Evolutionary conservation across 2,113 vertebrate species (phyloP).

Genomic region (sheep (Ovis aries)): DNA sequence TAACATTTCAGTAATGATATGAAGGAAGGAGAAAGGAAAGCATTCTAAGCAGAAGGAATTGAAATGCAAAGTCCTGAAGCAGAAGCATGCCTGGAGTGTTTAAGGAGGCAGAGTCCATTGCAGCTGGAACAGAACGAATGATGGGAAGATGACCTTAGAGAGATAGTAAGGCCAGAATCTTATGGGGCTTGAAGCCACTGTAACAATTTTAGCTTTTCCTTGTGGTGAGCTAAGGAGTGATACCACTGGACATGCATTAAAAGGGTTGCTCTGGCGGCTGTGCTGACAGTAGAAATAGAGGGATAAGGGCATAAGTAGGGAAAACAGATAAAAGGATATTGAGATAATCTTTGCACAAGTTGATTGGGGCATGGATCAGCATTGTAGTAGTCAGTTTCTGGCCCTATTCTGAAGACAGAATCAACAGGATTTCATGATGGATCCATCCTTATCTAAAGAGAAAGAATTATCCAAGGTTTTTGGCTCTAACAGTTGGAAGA

Average conservation of each 20-base stretch:
- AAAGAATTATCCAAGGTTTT: neutral
- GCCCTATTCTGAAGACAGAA: neutral
- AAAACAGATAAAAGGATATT: neutral
- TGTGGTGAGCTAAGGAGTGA: neutral
- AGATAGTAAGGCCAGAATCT: neutral
- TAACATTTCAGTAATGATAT: neutral
- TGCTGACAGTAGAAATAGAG: neutral
- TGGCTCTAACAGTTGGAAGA: neutral
- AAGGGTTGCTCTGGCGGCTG: neutral
- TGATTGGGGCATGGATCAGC: neutral
- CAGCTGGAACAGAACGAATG: neutral
- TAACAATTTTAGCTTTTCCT: neutral
- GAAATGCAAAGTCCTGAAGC: neutral
- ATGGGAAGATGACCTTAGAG: neutral
- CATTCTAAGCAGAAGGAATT: neutral
- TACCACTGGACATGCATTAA: neutral
- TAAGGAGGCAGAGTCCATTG: neutral
- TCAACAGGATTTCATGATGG: neutral
- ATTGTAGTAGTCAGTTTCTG: neutral
- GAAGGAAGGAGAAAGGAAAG: neutral
- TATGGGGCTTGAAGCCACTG: too few species aligned
- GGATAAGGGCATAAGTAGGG: neutral
- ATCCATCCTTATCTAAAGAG: neutral
- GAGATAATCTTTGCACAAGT: neutral
- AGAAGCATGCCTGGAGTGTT: neutral